These are phyloP conservation scores for Penelope pileata DNA, from an alignment of 2,113 vertebrate species.

Conservation along the genomic window DNA sequence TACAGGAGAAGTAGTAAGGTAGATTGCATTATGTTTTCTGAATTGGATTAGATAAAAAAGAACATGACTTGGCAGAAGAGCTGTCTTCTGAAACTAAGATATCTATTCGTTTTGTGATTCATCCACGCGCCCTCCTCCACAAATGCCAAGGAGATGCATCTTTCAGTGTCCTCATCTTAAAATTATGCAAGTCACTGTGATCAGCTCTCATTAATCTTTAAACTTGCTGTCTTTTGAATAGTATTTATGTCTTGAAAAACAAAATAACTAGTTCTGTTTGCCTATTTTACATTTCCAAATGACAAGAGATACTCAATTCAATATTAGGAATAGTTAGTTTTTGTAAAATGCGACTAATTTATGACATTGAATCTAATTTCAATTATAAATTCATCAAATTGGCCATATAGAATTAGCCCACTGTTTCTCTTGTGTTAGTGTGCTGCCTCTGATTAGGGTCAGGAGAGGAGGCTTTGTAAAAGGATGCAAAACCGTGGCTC, in stretches of 20 bases:
- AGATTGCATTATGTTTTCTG: not conserved
- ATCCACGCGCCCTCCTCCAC: not conserved
- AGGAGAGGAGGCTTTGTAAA: not conserved
- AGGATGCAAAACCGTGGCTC: not conserved
- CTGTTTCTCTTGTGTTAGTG: not conserved
- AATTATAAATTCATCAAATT: not conserved
- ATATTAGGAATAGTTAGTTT: not conserved
- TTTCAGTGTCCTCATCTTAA: not conserved
- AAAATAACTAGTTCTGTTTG: not conserved
- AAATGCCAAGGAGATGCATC: not conserved
- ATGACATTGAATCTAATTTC: not conserved
- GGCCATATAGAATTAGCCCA: accelerated
- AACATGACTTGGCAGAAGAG: not conserved
- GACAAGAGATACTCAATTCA: accelerated
- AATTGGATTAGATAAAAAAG: not conserved
- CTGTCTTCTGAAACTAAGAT: not conserved
- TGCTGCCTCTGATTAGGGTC: not conserved
- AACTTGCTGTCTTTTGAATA: not conserved
- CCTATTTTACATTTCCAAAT: not conserved
- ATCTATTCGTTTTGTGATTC: not conserved
- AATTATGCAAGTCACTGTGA: not conserved
- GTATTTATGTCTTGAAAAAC: not conserved
- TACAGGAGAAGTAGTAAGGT: not conserved
- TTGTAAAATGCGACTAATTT: not conserved
- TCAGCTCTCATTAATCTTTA: not conserved